Conservation (phyloP, 2,888 invertebrate genomes). For the Psylliodes chrysocephalus region DNA sequence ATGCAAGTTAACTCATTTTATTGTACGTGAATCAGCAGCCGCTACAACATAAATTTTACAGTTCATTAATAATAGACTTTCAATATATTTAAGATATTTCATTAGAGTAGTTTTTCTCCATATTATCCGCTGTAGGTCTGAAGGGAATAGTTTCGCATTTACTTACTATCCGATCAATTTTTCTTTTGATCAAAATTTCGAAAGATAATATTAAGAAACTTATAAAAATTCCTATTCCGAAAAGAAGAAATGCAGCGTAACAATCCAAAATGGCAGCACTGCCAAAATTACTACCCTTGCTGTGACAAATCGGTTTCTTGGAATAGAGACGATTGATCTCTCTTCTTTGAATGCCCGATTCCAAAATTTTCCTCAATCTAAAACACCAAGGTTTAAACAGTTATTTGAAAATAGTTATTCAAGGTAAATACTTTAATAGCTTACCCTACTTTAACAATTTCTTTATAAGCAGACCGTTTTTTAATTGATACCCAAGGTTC, state of each 20-base stretch:
- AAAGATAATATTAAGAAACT: constrained; percentile 35
- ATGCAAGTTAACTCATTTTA: too few species aligned
- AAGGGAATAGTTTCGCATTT: neutral
- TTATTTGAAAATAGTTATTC: neutral
- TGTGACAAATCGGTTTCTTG: constrained; percentile 70
- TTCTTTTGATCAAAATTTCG: constrained; percentile 30
- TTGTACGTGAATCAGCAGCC: too few species aligned
- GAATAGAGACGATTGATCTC: constrained; percentile 69
- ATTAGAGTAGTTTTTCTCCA: too few species aligned
- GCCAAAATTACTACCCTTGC: constrained; percentile 69
- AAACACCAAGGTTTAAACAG: neutral
- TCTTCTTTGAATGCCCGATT: constrained; percentile 69
- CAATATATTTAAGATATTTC: too few species aligned
- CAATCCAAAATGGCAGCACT: constrained; percentile 71
- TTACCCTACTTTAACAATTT: constrained; percentile 69
- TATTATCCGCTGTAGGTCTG: too few species aligned
- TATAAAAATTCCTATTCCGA: constrained; percentile 42
- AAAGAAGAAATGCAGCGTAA: constrained; percentile 64
- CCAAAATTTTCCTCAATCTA: constrained; percentile 62
- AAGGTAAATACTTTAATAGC: constrained; percentile 39
- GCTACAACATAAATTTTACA: too few species aligned
- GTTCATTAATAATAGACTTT: too few species aligned
- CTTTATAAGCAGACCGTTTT: constrained; percentile 67
- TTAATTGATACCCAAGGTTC: constrained; percentile 69
- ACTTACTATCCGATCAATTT: neutral